phyloP scores from a whole-genome alignment of 1,140 invertebrate genomes.

The Drosophila neocordata region DNA sequence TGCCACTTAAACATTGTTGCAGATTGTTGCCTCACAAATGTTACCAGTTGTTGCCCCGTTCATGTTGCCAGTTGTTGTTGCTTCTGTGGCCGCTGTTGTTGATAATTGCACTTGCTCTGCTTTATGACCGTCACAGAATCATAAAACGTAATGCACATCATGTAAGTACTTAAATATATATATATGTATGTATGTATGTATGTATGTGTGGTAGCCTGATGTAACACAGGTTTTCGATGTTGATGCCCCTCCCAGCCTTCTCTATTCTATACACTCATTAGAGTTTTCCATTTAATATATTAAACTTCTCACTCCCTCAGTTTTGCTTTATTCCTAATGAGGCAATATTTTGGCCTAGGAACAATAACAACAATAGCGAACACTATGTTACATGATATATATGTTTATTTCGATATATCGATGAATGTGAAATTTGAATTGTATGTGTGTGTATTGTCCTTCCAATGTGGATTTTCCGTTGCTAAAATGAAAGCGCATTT shows the following conservation, averaged over 20 bases:
- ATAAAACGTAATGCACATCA: conserved; percentile 76
- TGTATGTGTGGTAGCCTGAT: conserved; percentile 35
- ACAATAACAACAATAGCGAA: neutral
- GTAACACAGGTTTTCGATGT: conserved; percentile 33
- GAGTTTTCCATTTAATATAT: conserved; percentile 7
- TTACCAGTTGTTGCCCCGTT: conserved; percentile 15
- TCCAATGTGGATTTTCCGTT: conserved; percentile 32
- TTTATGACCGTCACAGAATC: conserved; percentile 71
- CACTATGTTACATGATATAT: neutral
- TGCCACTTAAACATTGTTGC: conserved; percentile 61
- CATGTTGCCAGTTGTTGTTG: conserved; percentile 13
- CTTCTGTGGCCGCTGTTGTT: conserved; percentile 38
- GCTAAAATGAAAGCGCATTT: conserved; percentile 49
- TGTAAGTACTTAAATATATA: conserved; percentile 62
- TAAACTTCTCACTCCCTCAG: neutral
- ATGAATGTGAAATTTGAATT: conserved; percentile 7
- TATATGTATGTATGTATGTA: conserved; percentile 43
- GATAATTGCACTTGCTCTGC: conserved; percentile 72
- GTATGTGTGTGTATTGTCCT: conserved; percentile 7
- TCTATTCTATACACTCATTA: neutral
- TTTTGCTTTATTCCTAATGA: neutral
- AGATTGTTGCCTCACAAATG: conserved; percentile 52
- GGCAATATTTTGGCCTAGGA: neutral
- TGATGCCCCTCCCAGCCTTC: neutral
- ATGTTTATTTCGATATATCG: neutral